A percentile compares a stretch with the other conserved stretches of the same genome.
Evolutionary conservation across 2,113 vertebrate species (phyloP).

Genomic region (Eptesicus fuscus): DNA sequence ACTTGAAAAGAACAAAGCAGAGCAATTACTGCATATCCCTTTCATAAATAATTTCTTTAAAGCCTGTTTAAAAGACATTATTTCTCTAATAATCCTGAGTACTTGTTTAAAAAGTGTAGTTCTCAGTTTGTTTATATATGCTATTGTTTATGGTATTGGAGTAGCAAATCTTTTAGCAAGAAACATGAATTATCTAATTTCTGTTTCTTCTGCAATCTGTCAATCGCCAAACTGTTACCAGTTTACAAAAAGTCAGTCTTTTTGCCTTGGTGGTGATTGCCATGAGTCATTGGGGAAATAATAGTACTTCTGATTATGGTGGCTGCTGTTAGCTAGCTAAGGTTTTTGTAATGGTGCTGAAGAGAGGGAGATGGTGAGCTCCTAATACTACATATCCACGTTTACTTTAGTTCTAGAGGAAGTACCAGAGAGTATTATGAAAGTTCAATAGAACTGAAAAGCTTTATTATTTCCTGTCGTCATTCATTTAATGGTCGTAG

Average conservation of each 20-base stretch:
- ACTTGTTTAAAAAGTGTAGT: slow-evolving; percentile 28
- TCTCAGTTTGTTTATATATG: not conserved
- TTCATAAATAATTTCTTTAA: slow-evolving; percentile 16
- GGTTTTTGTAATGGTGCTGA: not conserved
- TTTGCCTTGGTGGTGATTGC: not conserved
- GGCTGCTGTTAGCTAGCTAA: not conserved
- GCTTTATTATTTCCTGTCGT: not conserved
- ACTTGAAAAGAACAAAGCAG: slow-evolving; percentile 11
- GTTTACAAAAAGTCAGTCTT: slow-evolving; percentile 6
- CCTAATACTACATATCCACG: not conserved
- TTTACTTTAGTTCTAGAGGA: not conserved
- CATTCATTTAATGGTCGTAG: not conserved
- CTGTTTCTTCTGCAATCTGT: not conserved
- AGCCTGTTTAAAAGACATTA: not conserved
- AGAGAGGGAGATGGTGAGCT: not conserved
- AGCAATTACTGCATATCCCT: not conserved
- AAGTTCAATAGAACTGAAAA: not conserved
- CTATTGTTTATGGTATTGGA: slow-evolving; percentile 26
- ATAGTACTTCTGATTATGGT: not conserved
- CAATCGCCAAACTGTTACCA: not conserved
- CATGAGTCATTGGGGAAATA: not conserved
- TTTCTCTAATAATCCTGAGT: not conserved
- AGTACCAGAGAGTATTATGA: not conserved
- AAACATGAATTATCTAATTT: not conserved
- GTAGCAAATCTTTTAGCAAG: not conserved